Evolutionary conservation across 2,888 invertebrate species (phyloP), one percentile per base, ranked within the genome.

Genomic region (Dynastes maya): DNA sequence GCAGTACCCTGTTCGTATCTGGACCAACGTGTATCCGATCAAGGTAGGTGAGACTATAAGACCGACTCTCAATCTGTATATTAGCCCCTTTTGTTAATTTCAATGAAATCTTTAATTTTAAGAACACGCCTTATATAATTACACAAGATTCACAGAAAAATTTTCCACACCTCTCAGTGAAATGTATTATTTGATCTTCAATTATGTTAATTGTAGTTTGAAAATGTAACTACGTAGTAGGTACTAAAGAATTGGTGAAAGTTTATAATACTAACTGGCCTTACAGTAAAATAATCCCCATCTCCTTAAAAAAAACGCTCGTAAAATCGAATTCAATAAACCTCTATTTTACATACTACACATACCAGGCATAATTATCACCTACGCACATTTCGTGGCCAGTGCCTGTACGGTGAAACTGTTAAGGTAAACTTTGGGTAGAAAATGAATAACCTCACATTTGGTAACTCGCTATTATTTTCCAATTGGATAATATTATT

Each of bases 361-460:
- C 72, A 74, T 74, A 74, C 72, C 72, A 74, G 45, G 72, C 58
- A 61, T 74, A 74, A 74, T 74, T 74, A 74, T 74, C 72, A 74
- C 72, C 72, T 74, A 74, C 72, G 72, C 72, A 74, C 72, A 61
- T 74, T 74, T 74, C 49, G 61, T 27, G 61, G 49, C n/a, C 58
- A 74, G 72, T 61, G 40, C 72, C 72, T 45, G 72, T 22, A 55
- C 61, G 29, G 68, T 37, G 63, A 61, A 63, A 74, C 72, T 49
- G 72, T 61, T 63, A 74, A 74, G 72, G 72, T 74, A 61, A 74
- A 74, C 72, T 61, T 74, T 45, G 61, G 51, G 51, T 37, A 45
- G 45, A 63, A 74, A 74, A 74, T 27, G 72, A 74, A 74, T 49
- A 49, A 27, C 72, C 27, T 74, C 72, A 49, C 61, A 61, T 74